These are phyloP conservation scores for Elmis aenea DNA, from an alignment of 2,888 invertebrate genomes.

Conservation along the genomic window DNA sequence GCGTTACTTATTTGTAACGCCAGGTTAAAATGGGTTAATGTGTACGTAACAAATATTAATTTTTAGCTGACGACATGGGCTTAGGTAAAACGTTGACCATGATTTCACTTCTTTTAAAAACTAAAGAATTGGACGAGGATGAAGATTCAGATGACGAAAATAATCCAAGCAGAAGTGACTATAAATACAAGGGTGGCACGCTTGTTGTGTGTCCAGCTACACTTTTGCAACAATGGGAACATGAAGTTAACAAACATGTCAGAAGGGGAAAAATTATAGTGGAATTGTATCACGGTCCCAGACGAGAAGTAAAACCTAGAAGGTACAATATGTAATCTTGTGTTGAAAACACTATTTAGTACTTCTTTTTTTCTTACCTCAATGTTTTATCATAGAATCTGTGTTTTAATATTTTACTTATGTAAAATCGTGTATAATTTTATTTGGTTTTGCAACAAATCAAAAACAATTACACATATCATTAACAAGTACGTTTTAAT, in stretches of 20 bases:
- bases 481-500: too few relatives aligned
- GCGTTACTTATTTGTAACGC: too few relatives aligned
- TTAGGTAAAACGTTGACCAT: constrained; percentile 80
- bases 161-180: constrained; percentile 25
- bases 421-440: too few relatives aligned
- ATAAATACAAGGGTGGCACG: constrained; percentile 57
- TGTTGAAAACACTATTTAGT: too few relatives aligned
- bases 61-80: constrained; percentile 73
- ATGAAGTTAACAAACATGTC: constrained; percentile 66
- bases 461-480: too few relatives aligned
- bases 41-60: too few relatives aligned
- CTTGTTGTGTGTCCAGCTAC: constrained; percentile 92
- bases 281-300: constrained; percentile 75
- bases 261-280: constrained; percentile 57
- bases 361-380: too few relatives aligned
- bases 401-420: too few relatives aligned
- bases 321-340: constrained; percentile 37
- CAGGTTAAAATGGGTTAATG: constrained; percentile 2
- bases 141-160: constrained; percentile 37
- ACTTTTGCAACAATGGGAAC: constrained; percentile 85
- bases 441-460: too few relatives aligned
- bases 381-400: too few relatives aligned
- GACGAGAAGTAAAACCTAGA: constrained; percentile 61
- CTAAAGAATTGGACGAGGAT: constrained; percentile 46
- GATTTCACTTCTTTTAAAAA: constrained; percentile 65